Conservation (phyloP, 2,888 invertebrate species). For the Glaucopsyche alexis region DNA sequence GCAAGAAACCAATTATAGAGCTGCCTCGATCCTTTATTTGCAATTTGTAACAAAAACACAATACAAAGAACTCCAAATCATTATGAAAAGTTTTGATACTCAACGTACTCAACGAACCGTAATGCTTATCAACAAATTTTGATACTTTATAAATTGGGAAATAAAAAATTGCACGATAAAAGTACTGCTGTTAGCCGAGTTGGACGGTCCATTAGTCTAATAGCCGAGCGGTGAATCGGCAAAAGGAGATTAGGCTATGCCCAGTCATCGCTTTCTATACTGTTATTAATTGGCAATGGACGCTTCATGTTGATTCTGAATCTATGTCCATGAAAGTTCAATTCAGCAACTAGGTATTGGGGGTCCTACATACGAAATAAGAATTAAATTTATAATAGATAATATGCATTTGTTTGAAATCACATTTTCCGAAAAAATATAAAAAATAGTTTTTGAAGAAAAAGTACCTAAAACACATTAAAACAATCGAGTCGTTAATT, state of each 20-base stretch:
- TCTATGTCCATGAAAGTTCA: not conserved
- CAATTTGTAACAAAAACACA: no score
- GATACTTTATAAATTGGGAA: conserved; percentile 7
- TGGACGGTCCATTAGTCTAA: conserved; percentile 68
- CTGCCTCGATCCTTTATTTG: no score
- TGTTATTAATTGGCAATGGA: conserved; percentile 65
- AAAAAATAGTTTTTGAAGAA: no score
- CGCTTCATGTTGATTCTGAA: conserved; percentile 29
- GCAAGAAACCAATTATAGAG: no score
- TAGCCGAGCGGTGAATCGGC: conserved; percentile 68
- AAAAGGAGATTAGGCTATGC: conserved; percentile 70
- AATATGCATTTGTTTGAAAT: no score
- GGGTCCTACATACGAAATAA: not conserved
- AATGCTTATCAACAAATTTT: not conserved
- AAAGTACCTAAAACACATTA: no score
- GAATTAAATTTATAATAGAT: not conserved
- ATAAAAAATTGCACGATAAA: conserved; percentile 12
- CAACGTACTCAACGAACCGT: not conserved
- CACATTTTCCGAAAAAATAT: no score
- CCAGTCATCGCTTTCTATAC: conserved; percentile 64
- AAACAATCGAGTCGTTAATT: no score
- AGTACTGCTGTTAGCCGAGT: conserved; percentile 45
- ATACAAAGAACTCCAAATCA: not conserved
- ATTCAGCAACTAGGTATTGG: not conserved
- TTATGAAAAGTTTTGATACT: not conserved